These are phyloP conservation scores for Drosophila busckii DNA, from an alignment of 1,140 invertebrate genomes.

Conservation along the genomic window DNA sequence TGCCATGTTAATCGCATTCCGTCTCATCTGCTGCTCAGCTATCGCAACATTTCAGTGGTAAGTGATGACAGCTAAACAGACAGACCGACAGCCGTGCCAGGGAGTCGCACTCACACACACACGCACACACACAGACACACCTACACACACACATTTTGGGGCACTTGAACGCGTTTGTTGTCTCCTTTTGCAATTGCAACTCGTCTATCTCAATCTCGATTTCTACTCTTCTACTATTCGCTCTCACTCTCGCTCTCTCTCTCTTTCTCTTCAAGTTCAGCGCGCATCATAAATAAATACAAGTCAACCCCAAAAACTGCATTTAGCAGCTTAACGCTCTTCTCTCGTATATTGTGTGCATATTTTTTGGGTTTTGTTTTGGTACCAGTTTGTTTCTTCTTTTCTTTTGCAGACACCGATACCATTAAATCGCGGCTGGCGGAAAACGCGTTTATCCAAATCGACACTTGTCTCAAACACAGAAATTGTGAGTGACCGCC, in stretches of 20 bases:
- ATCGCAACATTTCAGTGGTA: constrained; percentile 81
- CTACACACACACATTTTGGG: neutral
- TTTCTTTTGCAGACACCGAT: constrained; percentile 78
- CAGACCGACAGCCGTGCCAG: constrained; percentile 48
- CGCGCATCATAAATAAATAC: constrained; percentile 22
- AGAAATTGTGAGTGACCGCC: constrained; percentile 77
- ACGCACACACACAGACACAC: constrained; percentile 23
- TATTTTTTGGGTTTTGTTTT: constrained; percentile 44
- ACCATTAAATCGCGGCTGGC: constrained; percentile 76
- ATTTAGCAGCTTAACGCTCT: constrained; percentile 54
- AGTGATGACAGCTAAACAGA: constrained; percentile 51
- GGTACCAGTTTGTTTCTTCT: constrained; percentile 72
- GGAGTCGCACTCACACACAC: constrained; percentile 26
- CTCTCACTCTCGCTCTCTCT: constrained; percentile 14
- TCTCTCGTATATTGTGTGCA: constrained; percentile 46
- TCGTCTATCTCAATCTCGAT: constrained; percentile 12
- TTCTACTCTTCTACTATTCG: constrained; percentile 27
- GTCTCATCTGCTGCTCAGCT: constrained; percentile 80
- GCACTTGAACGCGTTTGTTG: constrained; percentile 29
- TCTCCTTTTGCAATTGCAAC: constrained; percentile 16
- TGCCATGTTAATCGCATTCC: constrained; percentile 82
- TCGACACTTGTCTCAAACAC: constrained; percentile 78
- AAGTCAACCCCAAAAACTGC: constrained; percentile 25
- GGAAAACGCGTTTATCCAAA: constrained; percentile 78
- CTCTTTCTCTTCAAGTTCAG: constrained; percentile 17